phyloP scores from a whole-genome alignment of 1,140 invertebrate species.

The Tetranychus urticae region DNA sequence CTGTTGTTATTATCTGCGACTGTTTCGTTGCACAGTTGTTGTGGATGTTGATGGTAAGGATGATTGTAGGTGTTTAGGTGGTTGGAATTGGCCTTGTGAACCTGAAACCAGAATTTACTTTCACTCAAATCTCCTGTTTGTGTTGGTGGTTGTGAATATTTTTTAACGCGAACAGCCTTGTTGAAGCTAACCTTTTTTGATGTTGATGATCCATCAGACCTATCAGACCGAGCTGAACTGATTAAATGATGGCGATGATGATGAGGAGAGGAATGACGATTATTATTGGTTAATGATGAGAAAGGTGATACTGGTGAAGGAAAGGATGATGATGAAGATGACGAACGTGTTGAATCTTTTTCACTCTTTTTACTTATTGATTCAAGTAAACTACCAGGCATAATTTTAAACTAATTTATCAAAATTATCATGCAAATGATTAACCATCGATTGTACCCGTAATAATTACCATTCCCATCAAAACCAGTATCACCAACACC shows the following conservation, averaged over 20 bases:
- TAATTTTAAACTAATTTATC: no score
- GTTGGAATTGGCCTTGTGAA: neutral
- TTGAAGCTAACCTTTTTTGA: conserved; percentile 3
- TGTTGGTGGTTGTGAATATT: neutral
- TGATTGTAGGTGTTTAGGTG: neutral
- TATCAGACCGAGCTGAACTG: neutral
- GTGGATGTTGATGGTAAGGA: no score
- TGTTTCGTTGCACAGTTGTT: neutral
- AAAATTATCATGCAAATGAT: no score
- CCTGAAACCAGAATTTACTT: neutral
- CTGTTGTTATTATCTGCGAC: neutral
- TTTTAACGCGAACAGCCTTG: conserved; percentile 1
- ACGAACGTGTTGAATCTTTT: no score
- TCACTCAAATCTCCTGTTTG: neutral
- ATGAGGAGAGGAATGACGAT: neutral
- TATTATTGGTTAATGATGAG: no score
- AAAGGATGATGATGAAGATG: no score
- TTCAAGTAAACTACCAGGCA: no score
- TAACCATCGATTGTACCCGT: no score
- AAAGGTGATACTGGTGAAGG: no score
- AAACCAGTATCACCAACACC: no score
- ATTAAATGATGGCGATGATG: neutral
- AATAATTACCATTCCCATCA: no score
- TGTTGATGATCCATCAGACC: neutral
- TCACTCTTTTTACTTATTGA: no score